Base-by-base conservation (phyloP, 2,888 invertebrate species). In the Sinopyrophorus schimmeli region DNA sequence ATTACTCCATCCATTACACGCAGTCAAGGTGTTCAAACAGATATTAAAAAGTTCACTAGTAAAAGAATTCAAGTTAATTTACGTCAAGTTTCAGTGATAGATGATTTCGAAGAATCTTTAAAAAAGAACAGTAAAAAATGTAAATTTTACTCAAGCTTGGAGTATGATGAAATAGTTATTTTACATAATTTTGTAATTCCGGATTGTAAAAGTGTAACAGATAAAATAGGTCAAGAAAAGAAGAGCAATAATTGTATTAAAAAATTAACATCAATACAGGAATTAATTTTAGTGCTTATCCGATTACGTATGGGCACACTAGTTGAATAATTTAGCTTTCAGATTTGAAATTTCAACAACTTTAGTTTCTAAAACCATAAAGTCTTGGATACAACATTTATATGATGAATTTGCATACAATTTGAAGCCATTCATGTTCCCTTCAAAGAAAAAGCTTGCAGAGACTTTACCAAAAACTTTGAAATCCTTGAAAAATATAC, bases 401-500 rank as follows among this genome's bases (percentile, higher is more conserved):
- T 31, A 17, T 18, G 10, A 2, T 9, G 16, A 31, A 31, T 31
- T 31, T 15, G n/a, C 14, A 10, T 3, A 3, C 3, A n/a, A n/a
- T n/a, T 9, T 31, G 3, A 5, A 4, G 5, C 16, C 17, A 2
- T 5, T 16, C n/a, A 31, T 31, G 31, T 31, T 31, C 16, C 6
- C 24, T 18, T 20, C 46, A 5, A 20, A 34, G 7, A 27, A 32
- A n/a, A 42, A 27, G 7, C 26, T 50, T n/a, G 10, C 44, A 31
- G 37, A 47, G 37, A 27, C 11, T 17, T 35, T 47, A 23, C 51
- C 51, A 1, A 5, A 7, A 26, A 10, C 16, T 1, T 49, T 49
- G 23, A 14, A 6, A 4, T 5, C 7, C 3, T 7, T 46, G 18
- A 50, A 46, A 31, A 50, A 50, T 18, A 52, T 59, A 23, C 11